A percentile compares a stretch with the other conserved stretches of the same genome.
Evolutionary conservation across 1,140 invertebrate species (phyloP).

Genomic region (Diorhabda carinulata): DNA sequence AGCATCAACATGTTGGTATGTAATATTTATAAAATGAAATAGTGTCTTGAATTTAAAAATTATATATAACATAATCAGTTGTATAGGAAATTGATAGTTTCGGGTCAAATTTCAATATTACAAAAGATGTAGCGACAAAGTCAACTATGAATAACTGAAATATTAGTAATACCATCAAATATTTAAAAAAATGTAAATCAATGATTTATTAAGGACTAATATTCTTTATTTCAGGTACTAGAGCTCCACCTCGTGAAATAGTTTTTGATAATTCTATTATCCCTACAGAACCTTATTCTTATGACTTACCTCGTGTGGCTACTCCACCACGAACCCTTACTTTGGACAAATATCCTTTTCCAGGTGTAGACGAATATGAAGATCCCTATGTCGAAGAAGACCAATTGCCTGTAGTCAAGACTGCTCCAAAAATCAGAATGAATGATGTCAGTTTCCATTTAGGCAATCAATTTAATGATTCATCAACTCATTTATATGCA

Average conservation of each 20-base stretch:
- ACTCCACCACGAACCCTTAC: constrained; percentile 79
- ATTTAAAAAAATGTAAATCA: too few relatives aligned
- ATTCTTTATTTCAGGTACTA: constrained; percentile 55
- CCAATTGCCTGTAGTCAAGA: constrained; percentile 32
- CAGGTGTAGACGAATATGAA: constrained; percentile 63
- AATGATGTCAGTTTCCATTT: constrained; percentile 26
- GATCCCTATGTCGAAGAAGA: constrained; percentile 28
- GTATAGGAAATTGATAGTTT: too few relatives aligned
- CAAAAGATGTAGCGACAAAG: too few relatives aligned
- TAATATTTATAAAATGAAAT: neutral
- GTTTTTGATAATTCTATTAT: constrained; percentile 76
- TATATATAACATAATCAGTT: neutral
- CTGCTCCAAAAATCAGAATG: constrained; percentile 27
- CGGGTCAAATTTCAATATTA: too few relatives aligned
- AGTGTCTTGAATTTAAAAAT: constrained; percentile 8
- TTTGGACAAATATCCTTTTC: constrained; percentile 75
- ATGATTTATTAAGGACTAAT: too few relatives aligned
- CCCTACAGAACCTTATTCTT: constrained; percentile 58
- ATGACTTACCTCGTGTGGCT: constrained; percentile 66
- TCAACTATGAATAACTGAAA: too few relatives aligned
- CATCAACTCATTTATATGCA: constrained; percentile 51
- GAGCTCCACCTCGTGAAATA: constrained; percentile 77
- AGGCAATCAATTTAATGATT: constrained; percentile 28
- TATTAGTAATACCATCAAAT: too few relatives aligned
- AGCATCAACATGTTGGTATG: constrained; percentile 72